A percentile compares a stretch with the other conserved stretches of the same genome.
phyloP scores from a whole-genome alignment of 2,888 invertebrate genomes.

The Neocrepidodera transversa region DNA sequence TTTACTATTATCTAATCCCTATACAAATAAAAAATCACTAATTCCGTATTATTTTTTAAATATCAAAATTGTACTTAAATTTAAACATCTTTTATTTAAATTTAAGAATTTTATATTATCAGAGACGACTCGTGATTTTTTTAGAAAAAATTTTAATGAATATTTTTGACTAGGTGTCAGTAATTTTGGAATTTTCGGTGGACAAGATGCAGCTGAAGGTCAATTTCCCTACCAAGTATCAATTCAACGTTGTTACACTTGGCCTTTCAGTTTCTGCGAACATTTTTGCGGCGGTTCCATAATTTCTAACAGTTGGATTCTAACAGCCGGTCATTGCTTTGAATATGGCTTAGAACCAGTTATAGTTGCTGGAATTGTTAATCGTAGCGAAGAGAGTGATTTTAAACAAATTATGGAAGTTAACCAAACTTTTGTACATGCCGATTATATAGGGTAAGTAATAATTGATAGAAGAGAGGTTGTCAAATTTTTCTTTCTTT shows the following conservation, averaged over 20 bases:
- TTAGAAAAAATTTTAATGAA: background rate
- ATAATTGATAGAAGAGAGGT: too few species aligned
- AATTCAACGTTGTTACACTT: conserved; percentile 42
- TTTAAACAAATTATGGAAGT: background rate
- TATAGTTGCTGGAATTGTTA: conserved; percentile 37
- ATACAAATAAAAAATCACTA: too few species aligned
- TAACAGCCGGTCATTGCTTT: conserved; percentile 61
- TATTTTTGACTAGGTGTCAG: background rate
- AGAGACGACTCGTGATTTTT: background rate
- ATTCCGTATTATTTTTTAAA: background rate
- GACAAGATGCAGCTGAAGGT: conserved; percentile 59
- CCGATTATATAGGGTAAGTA: conserved; percentile 4
- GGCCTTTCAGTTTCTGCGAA: conserved; percentile 32
- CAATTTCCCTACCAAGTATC: conserved; percentile 63
- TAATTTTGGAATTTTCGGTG: conserved; percentile 1
- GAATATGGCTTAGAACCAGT: conserved; percentile 45
- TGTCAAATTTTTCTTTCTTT: too few species aligned
- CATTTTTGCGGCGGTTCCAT: conserved; percentile 60
- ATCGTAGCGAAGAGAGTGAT: background rate
- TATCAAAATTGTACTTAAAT: background rate
- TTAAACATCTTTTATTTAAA: background rate
- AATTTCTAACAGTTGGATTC: conserved; percentile 49
- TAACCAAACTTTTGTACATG: conserved; percentile 1
- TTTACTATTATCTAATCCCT: too few species aligned
- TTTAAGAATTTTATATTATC: background rate